Conservation (phyloP, 2,113 vertebrate genomes). For the Pholis gunnellus region DNA sequence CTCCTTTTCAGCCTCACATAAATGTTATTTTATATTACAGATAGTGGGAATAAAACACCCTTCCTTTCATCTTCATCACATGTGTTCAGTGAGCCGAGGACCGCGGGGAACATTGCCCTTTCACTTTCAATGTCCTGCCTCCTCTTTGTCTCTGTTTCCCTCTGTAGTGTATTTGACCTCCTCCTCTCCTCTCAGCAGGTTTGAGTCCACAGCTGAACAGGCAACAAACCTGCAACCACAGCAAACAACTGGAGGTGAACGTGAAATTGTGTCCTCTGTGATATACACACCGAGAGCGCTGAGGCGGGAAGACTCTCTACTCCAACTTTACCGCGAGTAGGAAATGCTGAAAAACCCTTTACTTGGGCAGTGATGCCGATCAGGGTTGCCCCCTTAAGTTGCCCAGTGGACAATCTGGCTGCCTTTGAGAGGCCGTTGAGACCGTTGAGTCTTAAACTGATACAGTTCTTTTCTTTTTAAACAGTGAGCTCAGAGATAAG, state of each 20-base stretch:
- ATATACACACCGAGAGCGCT: neutral
- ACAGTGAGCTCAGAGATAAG: slow-evolving; percentile 71
- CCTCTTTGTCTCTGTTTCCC: slow-evolving; percentile 23
- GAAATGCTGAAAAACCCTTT: neutral
- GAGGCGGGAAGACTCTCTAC: slow-evolving; percentile 13
- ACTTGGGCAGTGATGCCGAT: neutral
- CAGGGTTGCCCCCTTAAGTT: neutral
- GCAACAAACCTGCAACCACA: slow-evolving; percentile 72
- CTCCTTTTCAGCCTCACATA: neutral
- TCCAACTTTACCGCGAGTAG: neutral
- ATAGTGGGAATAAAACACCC: neutral
- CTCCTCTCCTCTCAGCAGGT: slow-evolving; percentile 44
- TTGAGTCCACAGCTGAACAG: slow-evolving; percentile 50
- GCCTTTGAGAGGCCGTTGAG: neutral
- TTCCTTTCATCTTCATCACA: slow-evolving; percentile 15
- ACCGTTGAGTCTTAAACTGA: neutral
- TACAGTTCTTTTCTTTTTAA: slow-evolving; percentile 12
- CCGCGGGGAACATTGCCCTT: slow-evolving; percentile 29
- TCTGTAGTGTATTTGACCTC: slow-evolving; percentile 38
- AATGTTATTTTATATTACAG: slow-evolving; percentile 15
- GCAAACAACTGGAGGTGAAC: slow-evolving; percentile 64
- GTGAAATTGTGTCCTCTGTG: slow-evolving; percentile 47
- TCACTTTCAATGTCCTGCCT: slow-evolving; percentile 30
- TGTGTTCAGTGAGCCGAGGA: slow-evolving; percentile 26
- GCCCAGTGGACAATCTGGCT: slow-evolving; percentile 7